These are phyloP conservation scores for Tachina fera DNA, from an alignment of 2,888 invertebrate species.

Conservation along the genomic window DNA sequence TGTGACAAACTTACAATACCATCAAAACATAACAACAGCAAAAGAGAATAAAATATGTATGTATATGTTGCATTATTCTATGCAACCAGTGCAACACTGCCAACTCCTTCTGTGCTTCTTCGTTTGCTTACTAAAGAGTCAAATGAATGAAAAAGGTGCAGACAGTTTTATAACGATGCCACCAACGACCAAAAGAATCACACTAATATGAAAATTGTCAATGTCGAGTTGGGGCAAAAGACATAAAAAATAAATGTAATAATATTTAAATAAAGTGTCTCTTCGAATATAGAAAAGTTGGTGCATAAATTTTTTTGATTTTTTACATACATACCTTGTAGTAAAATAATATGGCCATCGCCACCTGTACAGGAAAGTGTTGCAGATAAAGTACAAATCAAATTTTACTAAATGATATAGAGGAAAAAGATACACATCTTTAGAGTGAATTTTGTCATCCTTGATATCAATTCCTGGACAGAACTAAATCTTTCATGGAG, in stretches of 20 bases:
- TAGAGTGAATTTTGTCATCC: too few relatives aligned
- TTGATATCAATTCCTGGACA: too few relatives aligned
- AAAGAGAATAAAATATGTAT: background rate
- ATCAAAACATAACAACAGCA: conserved; percentile 2
- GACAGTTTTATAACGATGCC: conserved; percentile 68
- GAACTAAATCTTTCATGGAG: too few relatives aligned
- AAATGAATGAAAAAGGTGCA: conserved; percentile 59
- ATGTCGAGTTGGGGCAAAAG: background rate
- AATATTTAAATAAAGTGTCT: conserved; percentile 62
- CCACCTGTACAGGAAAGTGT: background rate
- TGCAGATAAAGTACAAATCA: background rate
- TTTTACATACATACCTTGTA: background rate
- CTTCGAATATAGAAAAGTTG: conserved; percentile 60
- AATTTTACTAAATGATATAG: too few relatives aligned
- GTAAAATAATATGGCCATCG: background rate
- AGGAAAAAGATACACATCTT: too few relatives aligned
- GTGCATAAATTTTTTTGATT: conserved; percentile 59
- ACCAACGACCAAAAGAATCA: conserved; percentile 42
- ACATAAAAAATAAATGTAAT: conserved; percentile 14
- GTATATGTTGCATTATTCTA: conserved; percentile 40
- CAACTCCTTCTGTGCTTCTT: background rate
- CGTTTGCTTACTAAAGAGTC: background rate
- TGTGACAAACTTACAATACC: conserved; percentile 55
- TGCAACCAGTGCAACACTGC: conserved; percentile 38
- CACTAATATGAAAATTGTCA: conserved; percentile 5